Evolutionary conservation across 2,113 vertebrate species (phyloP).

Genomic region (Anthoscopus minutus): DNA sequence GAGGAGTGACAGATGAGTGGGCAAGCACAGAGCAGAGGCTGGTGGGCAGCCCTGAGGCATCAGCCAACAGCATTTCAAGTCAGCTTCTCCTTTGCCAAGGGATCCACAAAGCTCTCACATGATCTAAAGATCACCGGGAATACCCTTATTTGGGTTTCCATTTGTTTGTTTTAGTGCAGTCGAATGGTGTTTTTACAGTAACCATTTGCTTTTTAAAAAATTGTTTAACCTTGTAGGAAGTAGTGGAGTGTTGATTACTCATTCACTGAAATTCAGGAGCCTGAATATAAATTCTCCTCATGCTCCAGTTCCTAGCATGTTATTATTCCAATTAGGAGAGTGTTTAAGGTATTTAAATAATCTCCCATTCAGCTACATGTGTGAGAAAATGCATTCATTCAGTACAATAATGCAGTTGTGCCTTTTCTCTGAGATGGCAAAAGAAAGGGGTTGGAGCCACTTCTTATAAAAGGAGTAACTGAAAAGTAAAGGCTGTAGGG

Average conservation of each 20-base stretch:
- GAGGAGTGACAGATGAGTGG: neutral
- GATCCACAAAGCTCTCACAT: neutral
- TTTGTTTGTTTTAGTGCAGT: neutral
- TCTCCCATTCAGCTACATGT: constrained; percentile 19
- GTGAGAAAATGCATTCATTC: constrained; percentile 27
- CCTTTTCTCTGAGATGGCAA: constrained; percentile 12
- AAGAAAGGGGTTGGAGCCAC: neutral
- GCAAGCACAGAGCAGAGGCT: neutral
- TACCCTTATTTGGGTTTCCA: neutral
- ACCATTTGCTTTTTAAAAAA: neutral
- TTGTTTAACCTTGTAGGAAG: neutral
- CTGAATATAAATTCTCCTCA: neutral
- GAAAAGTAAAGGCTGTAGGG: neutral
- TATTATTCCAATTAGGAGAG: neutral
- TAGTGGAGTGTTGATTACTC: neutral
- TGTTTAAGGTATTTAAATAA: constrained; percentile 20
- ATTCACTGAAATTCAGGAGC: neutral
- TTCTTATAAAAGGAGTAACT: neutral
- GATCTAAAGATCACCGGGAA: neutral
- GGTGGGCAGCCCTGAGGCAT: neutral
- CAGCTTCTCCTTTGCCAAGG: neutral
- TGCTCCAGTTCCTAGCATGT: neutral
- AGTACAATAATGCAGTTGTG: constrained; percentile 43
- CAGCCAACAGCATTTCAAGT: neutral
- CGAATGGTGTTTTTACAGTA: neutral